Evolutionary conservation across 2,797 vertebrate genomes (phyloP), one percentile per base, ranked within the genome.

Genomic region (Lophura swinhoii): DNA sequence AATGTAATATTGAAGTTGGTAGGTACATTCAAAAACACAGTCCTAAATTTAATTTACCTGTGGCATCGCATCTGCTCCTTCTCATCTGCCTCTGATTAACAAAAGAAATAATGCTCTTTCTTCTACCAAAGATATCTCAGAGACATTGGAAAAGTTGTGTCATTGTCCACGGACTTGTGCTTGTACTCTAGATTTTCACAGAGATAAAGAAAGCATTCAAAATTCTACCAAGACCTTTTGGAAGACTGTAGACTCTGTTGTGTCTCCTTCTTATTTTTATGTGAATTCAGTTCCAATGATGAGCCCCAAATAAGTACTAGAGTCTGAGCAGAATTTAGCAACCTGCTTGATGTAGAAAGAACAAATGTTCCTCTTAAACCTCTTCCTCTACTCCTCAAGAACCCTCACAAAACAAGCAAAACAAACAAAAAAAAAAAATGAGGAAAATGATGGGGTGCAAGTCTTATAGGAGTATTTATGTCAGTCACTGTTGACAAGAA

Each of bases 1-100:
- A 96, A 85, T 85, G 92, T 94, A 91, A 95, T 92, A 95, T 71
- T 67, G 77, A 94, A 95, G 64, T 95, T 86, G 77, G 93, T 93
- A 86, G 92, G 87, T 96, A 94, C 91, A 91, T 95, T 93, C 91
- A 95, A 94, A 97, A 95, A 64, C 74, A 94, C 15, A 1, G 2
- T 53, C 58, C 88, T 89, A 91, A 96, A 97, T 96, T 96, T 70
- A 96, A 96, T 97, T 97, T 96, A 88, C 85, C 68, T 29, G 69
- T 97, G 90, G 59, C 63, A 91, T 89, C 1, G 1, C 71, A 58
- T 96, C 93, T 95, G 84, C 81, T 91, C 69, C 76, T 92, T 94
- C 92, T 96, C 69, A 75, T 94, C 51, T 95, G 41, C 43, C 49
- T 79, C 70, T 68, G 82, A 91, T 93, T 95, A 88, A 76, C 70